Evolutionary conservation across 2,888 invertebrate genomes (phyloP), one percentile per base, ranked within the genome.

Genomic region (Thymelicus lineola): DNA sequence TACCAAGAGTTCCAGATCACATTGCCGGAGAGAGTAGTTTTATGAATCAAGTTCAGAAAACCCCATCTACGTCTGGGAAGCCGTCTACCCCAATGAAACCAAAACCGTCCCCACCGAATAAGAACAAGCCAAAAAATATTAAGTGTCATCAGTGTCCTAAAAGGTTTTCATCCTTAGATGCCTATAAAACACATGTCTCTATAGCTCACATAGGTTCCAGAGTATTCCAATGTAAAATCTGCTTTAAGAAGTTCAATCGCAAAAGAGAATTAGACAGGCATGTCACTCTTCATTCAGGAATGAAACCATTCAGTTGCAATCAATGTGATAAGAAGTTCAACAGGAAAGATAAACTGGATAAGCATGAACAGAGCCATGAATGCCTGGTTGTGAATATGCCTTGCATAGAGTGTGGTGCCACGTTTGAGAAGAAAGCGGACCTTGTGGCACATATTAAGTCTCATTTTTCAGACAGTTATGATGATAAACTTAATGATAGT

Each of bases 191-290:
- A 28, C 95, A 95, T 86, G 93, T 94, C 57, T 90, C 92, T 28
- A 84, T 94, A 74, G 90, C 91, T 46, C 95, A 95, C 75, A 91
- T 93, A 76, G 91, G 91, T 35, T 88, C 88, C n/a, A 91, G 96
- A 72, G 93, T 94, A 0, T 95, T 95, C 80, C 93, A 94, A 71
- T 97, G 96, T 80, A 94, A 94, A 75, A 92, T 95, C 60, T 97
- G 96, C 81, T 94, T 94, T 66, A 96, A 96, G 81, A 94, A 95
- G 7, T 97, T 97, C 80, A 90, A 95, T 45, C 89, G 96, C 1
- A 96, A 96, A 84, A 92, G 96, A 55, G 96, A 97, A 84, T 85
- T 96, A 10, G 96, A 96, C 75, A 91, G 96, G 0, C 97, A 97
- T 85, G 92, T 95, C 15, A 93, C 95, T 0, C 93, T 96, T 0